Base-by-base conservation (phyloP, 2,888 invertebrate species). In the Noctuana brunneofusca region DNA sequence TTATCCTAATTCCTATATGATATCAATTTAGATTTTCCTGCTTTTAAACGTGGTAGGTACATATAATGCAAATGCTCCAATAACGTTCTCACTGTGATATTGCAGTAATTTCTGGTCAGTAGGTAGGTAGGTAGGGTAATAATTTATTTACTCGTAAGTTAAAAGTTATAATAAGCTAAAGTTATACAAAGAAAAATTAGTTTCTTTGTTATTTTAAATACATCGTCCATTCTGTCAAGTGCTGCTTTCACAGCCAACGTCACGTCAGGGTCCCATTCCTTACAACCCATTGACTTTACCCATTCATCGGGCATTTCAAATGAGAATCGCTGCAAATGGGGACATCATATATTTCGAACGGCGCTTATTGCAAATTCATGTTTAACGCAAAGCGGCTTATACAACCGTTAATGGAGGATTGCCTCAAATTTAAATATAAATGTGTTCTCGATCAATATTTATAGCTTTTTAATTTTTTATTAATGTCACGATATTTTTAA, bases 241-340 rank as follows among this genome's bases (percentile, higher is more conserved):
- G 18, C 18, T 43, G 9, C 43, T 43, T 43, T 43, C 18, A n/a
- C n/a, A 18, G 18, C 83, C 83, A 83, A 72, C 77, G 78, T 75
- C 79, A 81, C 84, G 81, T 85, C 84, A 84, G 83, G 86, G 83
- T 86, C 87, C 86, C 82, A 89, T 88, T 88, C 87, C 89, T 89
- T 88, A 85, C 89, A 82, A 86, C 80, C 89, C 89, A 90, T 90
- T 89, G 89, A 88, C 88, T 89, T 75, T 72, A 76, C 75, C 84
- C 84, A 89, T 89, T 89, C 89, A 89, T 84, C 81, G 83, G 80
- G 84, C 84, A 87, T 87, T 84, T 54, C 83, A 86, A 88, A 88
- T 81, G 41, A 41, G 41, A 9, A 18, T 76, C 79, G 71, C 74
- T 82, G 80, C 82, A 83, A 87, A 62, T 50, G 55, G 49, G 49